Percentiles rank a stretch among this genome's conserved stretches.
These are phyloP conservation scores for Papilio aristodemus DNA, from an alignment of 1,140 invertebrate genomes.

Conservation along the genomic window DNA sequence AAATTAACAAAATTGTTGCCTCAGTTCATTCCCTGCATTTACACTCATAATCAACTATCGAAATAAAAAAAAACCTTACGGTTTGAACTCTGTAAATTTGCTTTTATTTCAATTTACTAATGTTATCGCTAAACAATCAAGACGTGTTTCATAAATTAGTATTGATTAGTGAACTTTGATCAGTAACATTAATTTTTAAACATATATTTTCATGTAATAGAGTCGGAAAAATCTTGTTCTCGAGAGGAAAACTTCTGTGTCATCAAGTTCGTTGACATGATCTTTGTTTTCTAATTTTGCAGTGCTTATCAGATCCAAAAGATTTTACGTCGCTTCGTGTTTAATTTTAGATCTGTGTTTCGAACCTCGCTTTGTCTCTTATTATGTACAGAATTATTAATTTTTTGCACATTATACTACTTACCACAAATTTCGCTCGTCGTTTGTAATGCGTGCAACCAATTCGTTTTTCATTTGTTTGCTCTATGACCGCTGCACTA, in stretches of 20 bases:
- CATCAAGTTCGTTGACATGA: slow-evolving; percentile 56
- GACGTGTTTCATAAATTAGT: neutral
- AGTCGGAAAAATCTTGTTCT: neutral
- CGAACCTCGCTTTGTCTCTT: slow-evolving; percentile 39
- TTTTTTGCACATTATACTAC: slow-evolving; percentile 47
- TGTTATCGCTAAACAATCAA: slow-evolving; percentile 15
- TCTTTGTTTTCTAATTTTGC: slow-evolving; percentile 66
- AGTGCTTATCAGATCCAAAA: slow-evolving; percentile 46
- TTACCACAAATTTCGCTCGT: slow-evolving; percentile 90
- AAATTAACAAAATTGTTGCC: too few species aligned
- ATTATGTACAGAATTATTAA: slow-evolving; percentile 10
- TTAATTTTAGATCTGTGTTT: slow-evolving; percentile 66
- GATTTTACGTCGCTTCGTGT: slow-evolving; percentile 50
- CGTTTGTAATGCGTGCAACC: slow-evolving; percentile 90
- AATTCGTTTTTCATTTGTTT: slow-evolving; percentile 74
- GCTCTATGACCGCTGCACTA: slow-evolving; percentile 42
- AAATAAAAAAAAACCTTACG: too few species aligned
- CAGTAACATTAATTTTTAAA: neutral
- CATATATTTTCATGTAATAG: neutral
- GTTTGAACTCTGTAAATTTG: neutral
- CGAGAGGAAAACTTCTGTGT: slow-evolving; percentile 33
- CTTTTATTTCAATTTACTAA: neutral
- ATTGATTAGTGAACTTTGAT: neutral
- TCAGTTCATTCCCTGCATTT: too few species aligned
- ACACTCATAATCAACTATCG: too few species aligned